These are phyloP conservation scores for Bufotes viridis DNA, from an alignment of 2,797 vertebrate genomes.

Conservation along the genomic window DNA sequence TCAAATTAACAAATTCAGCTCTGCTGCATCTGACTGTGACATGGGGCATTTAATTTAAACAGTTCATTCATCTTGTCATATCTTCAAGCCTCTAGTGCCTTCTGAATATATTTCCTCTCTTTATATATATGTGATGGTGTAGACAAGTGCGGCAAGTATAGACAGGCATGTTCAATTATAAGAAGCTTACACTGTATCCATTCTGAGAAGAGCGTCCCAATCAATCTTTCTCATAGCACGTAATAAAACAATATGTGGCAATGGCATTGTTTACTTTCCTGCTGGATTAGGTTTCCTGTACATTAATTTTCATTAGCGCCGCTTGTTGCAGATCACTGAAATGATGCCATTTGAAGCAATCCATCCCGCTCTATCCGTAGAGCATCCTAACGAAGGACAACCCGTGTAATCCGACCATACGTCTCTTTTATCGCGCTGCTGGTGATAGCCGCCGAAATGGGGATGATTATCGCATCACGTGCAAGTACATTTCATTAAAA, in stretches of 20 bases:
- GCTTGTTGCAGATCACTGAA: slow-evolving; percentile 54
- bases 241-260: slow-evolving; percentile 54
- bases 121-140: neutral
- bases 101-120: neutral
- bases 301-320: slow-evolving; percentile 60
- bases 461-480: slow-evolving; percentile 48
- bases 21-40: neutral
- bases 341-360: slow-evolving; percentile 54
- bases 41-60: neutral
- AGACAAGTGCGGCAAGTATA: neutral
- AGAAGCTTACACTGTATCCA: slow-evolving; percentile 27
- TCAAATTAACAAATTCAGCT: neutral
- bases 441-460: slow-evolving; percentile 11
- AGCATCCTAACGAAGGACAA: slow-evolving; percentile 34
- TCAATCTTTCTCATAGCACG: slow-evolving; percentile 41
- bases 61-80: neutral
- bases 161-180: slow-evolving; percentile 1
- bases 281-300: slow-evolving; percentile 51
- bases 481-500: slow-evolving; percentile 58
- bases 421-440: slow-evolving; percentile 46
- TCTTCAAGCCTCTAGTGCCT: neutral
- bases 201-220: slow-evolving; percentile 27
- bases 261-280: slow-evolving; percentile 52
- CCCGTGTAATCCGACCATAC: slow-evolving; percentile 31
- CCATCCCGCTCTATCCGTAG: slow-evolving; percentile 27